Evolutionary conservation across 2,113 vertebrate species (phyloP).

Genomic region (Parotia lawesii): DNA sequence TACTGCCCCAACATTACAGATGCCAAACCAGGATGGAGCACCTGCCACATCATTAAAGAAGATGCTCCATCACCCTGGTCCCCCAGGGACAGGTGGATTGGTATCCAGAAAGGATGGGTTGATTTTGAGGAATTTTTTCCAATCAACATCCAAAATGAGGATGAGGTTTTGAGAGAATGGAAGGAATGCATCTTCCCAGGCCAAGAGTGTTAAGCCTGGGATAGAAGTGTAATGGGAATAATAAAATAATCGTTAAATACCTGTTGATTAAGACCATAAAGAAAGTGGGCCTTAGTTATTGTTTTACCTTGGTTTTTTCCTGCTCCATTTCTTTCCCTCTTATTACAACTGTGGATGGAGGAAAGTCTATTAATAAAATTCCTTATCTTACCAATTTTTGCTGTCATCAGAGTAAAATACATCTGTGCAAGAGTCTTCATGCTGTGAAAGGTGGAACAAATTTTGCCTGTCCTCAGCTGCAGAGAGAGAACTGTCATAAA

Average conservation of each 20-base stretch:
- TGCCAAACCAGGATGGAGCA: not conserved
- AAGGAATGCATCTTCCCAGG: not conserved
- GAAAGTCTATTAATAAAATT: constrained; percentile 27
- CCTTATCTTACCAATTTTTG: not conserved
- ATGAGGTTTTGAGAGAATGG: not conserved
- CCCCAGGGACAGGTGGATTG: not conserved
- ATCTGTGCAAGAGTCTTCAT: not conserved
- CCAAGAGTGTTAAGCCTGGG: not conserved
- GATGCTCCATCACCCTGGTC: not conserved
- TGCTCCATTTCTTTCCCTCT: not conserved
- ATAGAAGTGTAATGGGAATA: not conserved
- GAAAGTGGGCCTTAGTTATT: not conserved
- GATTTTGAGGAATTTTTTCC: not conserved
- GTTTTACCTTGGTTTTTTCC: not conserved
- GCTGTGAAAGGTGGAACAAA: not conserved
- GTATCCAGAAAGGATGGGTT: not conserved
- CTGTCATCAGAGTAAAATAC: not conserved
- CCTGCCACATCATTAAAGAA: not conserved
- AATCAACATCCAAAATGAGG: not conserved
- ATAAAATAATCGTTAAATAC: not conserved
- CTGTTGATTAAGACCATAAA: not conserved
- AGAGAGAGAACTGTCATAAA: not conserved
- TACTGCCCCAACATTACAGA: rapidly evolving
- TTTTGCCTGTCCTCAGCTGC: not conserved
- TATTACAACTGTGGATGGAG: not conserved